Conservation (phyloP, 2,113 vertebrate genomes). For the Psephotus haematonotus region DNA sequence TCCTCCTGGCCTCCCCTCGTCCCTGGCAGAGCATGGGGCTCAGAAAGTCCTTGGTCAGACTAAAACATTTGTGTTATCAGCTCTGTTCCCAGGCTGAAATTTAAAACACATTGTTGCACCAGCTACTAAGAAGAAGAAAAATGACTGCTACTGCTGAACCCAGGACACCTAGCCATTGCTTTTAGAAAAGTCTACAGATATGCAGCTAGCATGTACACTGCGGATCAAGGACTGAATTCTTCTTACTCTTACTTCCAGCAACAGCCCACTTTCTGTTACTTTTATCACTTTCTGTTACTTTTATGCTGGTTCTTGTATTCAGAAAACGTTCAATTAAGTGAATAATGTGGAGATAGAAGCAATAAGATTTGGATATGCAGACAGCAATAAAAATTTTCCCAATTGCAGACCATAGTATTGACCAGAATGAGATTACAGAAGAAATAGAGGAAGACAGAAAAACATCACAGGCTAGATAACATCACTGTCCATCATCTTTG, state of each 20-base stretch:
- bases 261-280: neutral
- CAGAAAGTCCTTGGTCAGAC: too few relatives aligned
- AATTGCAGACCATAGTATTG: neutral
- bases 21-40: too few relatives aligned
- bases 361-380: neutral
- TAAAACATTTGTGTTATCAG: too few relatives aligned
- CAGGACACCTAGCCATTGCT: neutral
- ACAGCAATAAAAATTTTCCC: neutral
- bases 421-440: neutral
- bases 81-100: too few relatives aligned
- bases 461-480: neutral
- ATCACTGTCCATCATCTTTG: neutral
- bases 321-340: neutral
- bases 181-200: neutral
- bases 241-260: neutral
- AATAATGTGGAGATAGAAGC: neutral
- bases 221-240: neutral
- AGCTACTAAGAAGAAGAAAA: too few relatives aligned
- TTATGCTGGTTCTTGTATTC: neutral
- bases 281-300: neutral
- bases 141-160: too few relatives aligned
- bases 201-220: accelerated
- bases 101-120: too few relatives aligned
- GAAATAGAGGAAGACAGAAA: neutral
- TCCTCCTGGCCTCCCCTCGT: too few relatives aligned